These are phyloP conservation scores for Periplaneta americana DNA, from an alignment of 1,140 invertebrate genomes.

Conservation along the genomic window DNA sequence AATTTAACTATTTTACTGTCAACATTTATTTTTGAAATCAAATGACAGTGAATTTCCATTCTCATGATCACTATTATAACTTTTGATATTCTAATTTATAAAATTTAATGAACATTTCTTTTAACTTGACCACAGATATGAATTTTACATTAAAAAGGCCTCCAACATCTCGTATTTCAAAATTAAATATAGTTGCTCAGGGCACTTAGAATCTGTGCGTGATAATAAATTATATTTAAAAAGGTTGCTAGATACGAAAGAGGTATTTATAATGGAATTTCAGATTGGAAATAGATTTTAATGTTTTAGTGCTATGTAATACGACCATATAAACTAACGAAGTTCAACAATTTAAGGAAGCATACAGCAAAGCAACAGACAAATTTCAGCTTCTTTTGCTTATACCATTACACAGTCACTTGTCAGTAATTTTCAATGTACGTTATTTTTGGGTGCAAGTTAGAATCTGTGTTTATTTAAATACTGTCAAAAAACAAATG, in stretches of 20 bases:
- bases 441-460: background rate
- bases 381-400: background rate
- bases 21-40: no score
- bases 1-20: no score
- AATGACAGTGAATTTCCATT: no score
- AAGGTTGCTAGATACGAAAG: background rate
- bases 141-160: no score
- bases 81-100: no score
- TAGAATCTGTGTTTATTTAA: background rate
- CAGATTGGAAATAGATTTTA: background rate
- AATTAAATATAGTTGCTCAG: no score
- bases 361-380: background rate
- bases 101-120: no score
- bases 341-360: background rate
- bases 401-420: background rate
- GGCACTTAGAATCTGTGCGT: no score
- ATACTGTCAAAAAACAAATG: background rate
- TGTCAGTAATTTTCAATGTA: background rate
- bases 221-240: no score
- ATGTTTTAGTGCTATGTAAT: background rate
- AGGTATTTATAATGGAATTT: background rate
- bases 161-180: no score
- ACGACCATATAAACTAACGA: background rate
- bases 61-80: no score
- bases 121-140: no score